Evolutionary conservation across 1,140 invertebrate species (phyloP).

Genomic region (Solenopsis fugax): DNA sequence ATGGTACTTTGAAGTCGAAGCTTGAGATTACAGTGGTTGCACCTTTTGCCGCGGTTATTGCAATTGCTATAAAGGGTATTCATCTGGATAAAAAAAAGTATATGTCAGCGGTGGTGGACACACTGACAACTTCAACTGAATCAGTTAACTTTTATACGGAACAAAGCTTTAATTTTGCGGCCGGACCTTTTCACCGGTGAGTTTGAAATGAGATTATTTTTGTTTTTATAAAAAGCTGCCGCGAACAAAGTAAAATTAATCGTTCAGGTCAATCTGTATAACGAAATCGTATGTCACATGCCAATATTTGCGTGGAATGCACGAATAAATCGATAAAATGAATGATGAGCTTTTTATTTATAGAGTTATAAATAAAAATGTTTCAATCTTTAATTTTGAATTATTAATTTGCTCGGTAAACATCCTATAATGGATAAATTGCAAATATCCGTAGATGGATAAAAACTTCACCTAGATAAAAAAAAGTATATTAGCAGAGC

Average conservation of each 20-base stretch:
- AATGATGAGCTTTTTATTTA: neutral
- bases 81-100: neutral
- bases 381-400: neutral
- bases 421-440: neutral
- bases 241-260: slow-evolving; percentile 30
- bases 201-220: slow-evolving; percentile 46
- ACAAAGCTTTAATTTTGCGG: slow-evolving; percentile 32
- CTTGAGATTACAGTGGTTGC: slow-evolving; percentile 18
- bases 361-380: neutral
- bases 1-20: slow-evolving; percentile 30
- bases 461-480: neutral
- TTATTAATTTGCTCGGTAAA: neutral
- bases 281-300: slow-evolving; percentile 9
- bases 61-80: neutral
- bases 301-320: slow-evolving; percentile 33
- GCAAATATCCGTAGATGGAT: neutral
- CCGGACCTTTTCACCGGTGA: neutral
- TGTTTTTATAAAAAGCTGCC: slow-evolving; percentile 17
- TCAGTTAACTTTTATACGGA: slow-evolving; percentile 3
- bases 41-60: slow-evolving; percentile 24
- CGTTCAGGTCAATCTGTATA: slow-evolving; percentile 1
- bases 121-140: slow-evolving; percentile 37
- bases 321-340: slow-evolving; percentile 11
- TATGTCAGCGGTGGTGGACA: neutral
- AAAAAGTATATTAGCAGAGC: neutral